Evolutionary conservation across 1,140 invertebrate species (phyloP).

Genomic region (Temnothorax longispinosus): DNA sequence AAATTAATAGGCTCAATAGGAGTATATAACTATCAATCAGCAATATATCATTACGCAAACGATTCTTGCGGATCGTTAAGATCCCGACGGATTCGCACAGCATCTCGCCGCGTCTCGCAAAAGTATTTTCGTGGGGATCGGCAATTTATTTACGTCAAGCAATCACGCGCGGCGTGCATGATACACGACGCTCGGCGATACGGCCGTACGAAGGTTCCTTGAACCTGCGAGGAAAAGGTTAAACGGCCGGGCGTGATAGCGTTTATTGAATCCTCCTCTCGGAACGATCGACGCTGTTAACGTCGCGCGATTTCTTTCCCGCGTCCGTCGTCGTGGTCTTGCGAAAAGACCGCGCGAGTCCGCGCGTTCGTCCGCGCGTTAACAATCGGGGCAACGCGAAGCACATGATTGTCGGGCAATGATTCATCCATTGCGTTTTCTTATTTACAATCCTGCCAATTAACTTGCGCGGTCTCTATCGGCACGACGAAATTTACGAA

Average conservation of each 20-base stretch:
- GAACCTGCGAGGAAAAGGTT: slow-evolving; percentile 43
- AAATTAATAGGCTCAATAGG: not conserved
- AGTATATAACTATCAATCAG: not conserved
- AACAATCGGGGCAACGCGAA: not conserved
- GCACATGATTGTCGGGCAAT: not conserved
- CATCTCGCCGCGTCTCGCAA: not conserved
- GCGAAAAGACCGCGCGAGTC: not conserved
- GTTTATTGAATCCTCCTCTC: slow-evolving; percentile 30
- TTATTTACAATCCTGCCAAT: not conserved
- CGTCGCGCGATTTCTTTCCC: not conserved
- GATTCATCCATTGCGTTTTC: not conserved
- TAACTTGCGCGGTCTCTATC: too few relatives aligned
- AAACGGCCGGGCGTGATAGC: slow-evolving; percentile 33
- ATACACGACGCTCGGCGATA: not conserved
- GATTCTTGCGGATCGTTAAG: not conserved
- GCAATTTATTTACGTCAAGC: slow-evolving; percentile 27
- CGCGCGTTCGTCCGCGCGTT: not conserved
- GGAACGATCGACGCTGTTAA: not conserved
- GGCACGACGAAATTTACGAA: not conserved
- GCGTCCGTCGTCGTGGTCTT: not conserved
- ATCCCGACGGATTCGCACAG: not conserved
- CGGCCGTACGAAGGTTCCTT: slow-evolving; percentile 21
- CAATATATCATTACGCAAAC: not conserved
- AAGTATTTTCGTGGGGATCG: slow-evolving; percentile 38
- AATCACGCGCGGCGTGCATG: slow-evolving; percentile 29